Base-by-base conservation (phyloP, 2,888 invertebrate genomes). In the Ophraella communa region DNA sequence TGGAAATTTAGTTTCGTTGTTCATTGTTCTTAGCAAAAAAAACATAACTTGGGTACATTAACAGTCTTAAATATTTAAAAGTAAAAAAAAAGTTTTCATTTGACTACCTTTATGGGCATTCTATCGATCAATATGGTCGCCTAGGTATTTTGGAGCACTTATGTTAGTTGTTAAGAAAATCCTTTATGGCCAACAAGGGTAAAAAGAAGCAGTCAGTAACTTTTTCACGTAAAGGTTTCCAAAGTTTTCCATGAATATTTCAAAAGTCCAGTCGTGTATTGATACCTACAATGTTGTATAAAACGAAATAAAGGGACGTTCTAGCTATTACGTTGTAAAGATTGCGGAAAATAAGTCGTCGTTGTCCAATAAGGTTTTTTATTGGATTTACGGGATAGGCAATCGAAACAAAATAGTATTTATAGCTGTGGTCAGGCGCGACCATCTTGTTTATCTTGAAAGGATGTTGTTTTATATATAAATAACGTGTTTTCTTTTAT, bases 401-500 rank as follows among this genome's bases (percentile, higher is more conserved):
- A 45, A 56, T 18, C 42, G 7, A 23, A 27, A 27, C 30, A 27
- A 45, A 30, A 30, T 45, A 45, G 21, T 56, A 56, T 56, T 56
- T 56, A 45, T 56, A 18, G 20, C 45, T n/a, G 20, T 45, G 20
- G 14, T 11, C n/a, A 8, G 21, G 21, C 56, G 44, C 10, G 24
- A 45, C 45, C 45, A 45, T 56, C 20, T 18, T 18, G 27, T n/a
- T 30, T 45, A 30, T 45, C 27, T 56, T 56, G 44, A 14, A 56
- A 3, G 18, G 42, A 30, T 45, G 45, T 24, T 45, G 18, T 56
- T 30, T 56, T 45, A 20, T 18, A 24, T 49, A 14, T 49, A 24
- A 49, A 49, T 49, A 27, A 49, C 23, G 24, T 49, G n/a, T 49
- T 24, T 7, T 54, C 24, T 54, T 54, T 54, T 52, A 52, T 33